Evolutionary conservation across 2,797 vertebrate species (phyloP).

Genomic region (Manis javanica): DNA sequence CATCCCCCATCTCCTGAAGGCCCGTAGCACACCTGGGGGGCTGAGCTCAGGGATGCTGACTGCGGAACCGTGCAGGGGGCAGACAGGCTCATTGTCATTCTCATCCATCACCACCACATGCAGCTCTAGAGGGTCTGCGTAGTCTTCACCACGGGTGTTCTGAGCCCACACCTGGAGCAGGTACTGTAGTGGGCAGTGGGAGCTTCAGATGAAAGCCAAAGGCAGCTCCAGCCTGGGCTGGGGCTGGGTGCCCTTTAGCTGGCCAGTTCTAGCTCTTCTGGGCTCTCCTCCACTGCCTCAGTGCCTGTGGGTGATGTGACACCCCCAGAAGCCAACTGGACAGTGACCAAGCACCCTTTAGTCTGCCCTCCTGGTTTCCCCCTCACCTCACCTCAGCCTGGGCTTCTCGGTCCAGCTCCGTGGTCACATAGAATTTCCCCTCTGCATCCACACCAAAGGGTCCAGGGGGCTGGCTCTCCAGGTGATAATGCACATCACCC

Average conservation of each 20-base stretch:
- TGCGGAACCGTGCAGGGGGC: constrained; percentile 84
- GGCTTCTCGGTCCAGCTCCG: constrained; percentile 90
- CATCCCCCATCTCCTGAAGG: not conserved
- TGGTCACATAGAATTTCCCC: constrained; percentile 89
- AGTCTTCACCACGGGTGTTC: constrained; percentile 88
- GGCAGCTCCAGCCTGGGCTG: not conserved
- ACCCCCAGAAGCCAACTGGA: constrained; percentile 7
- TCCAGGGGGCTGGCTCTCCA: constrained; percentile 89
- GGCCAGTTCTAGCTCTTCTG: not conserved
- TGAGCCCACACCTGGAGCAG: constrained; percentile 88
- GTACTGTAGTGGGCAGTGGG: constrained; percentile 82
- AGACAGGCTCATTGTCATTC: constrained; percentile 90
- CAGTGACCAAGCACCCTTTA: not conserved
- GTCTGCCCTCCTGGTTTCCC: not conserved
- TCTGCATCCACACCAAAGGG: constrained; percentile 88
- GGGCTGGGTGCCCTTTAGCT: not conserved
- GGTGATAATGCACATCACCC: constrained; percentile 86
- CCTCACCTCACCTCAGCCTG: constrained; percentile 88
- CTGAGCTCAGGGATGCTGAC: constrained; percentile 76
- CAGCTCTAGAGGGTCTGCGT: constrained; percentile 88
- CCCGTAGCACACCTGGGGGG: constrained; percentile 65
- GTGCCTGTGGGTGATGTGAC: not conserved
- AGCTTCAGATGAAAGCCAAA: constrained; percentile 22
- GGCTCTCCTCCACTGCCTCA: not conserved
- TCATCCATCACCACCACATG: constrained; percentile 90